A percentile compares a stretch with the other conserved stretches of the same genome.
Conservation (phyloP, 2,797 vertebrate genomes). For the Pseudomugil tenellus region DNA sequence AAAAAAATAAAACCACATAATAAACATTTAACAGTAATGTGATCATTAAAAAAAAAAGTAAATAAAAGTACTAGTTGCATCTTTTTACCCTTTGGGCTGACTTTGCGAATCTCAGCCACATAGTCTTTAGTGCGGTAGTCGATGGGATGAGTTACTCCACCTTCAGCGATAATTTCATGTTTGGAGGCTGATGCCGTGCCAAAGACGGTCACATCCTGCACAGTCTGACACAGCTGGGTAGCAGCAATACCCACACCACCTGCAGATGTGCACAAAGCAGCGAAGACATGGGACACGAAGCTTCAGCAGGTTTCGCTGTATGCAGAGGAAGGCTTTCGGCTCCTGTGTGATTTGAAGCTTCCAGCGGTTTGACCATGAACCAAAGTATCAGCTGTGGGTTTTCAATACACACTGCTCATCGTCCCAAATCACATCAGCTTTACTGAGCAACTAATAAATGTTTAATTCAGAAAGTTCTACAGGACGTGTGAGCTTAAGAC, state of each 20-base stretch:
- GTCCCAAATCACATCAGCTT: constrained; percentile 1
- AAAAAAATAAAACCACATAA: too few relatives aligned
- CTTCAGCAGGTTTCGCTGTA: constrained; percentile 12
- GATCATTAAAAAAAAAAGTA: background rate
- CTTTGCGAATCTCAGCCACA: constrained; percentile 87
- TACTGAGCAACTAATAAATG: background rate
- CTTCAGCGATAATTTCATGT: constrained; percentile 86
- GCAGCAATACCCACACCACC: constrained; percentile 92
- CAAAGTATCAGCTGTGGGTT: background rate
- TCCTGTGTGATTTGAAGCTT: background rate
- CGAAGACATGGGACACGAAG: background rate
- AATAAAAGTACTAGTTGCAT: background rate
- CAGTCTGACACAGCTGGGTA: constrained; percentile 89
- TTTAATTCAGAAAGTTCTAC: background rate
- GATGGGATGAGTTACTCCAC: constrained; percentile 88
- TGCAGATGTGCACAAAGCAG: constrained; percentile 38
- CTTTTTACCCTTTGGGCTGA: constrained; percentile 87
- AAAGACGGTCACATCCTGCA: constrained; percentile 90
- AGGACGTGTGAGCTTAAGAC: background rate
- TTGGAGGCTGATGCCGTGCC: constrained; percentile 91
- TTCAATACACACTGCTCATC: background rate
- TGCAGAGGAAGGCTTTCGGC: background rate
- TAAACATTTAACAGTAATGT: too few relatives aligned
- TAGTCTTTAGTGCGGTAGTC: constrained; percentile 92
- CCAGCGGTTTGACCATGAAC: background rate